Base-by-base conservation (phyloP, 2,113 vertebrate species). In the Serinus canaria region DNA sequence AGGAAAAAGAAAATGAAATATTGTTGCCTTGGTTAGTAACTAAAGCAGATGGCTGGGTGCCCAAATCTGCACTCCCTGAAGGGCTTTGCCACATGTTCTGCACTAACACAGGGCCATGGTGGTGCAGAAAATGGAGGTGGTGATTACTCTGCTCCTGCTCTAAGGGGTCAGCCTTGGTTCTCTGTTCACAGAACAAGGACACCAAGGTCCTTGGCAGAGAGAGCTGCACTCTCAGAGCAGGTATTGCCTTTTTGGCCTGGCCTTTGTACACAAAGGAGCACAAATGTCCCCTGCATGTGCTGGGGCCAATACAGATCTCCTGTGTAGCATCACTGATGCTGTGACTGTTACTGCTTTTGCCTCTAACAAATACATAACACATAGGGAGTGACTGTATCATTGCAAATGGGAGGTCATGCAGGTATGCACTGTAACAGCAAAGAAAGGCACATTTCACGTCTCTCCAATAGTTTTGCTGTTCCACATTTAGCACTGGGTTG, bases 211-310 rank as follows among this genome's bases (percentile, higher is more conserved):
- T 37, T 55, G 39, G 60, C 73, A 84, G 44, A 58, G 43, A 59
- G 63, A 47, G 2, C 7, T 79, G 63, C 24, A 19, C 21, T 50
- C 33, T 47, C 49, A 27, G 41, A 41, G 41, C 9, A 56, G n/a
- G 20, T 33, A 3, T 43, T 81, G 50, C 24, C 53, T 47, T 78
- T 81, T 53, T 47, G 35, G 14, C 37, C 60, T 74, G 43, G 25
- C 9, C 52, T 73, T 52, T 41, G 31, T 20, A 19, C 35, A 1
- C 4, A 0, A 17, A 22, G 9, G 33, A 79, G 46, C 62, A n/a
- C 41, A 30, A n/a, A 7, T 3, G 10, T 23, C n/a, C 56, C 68
- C n/a, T 28, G 20, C 33, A 18, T 0, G 0, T 25, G 2, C 66
- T 27, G 53, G 24, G 72, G 10, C 2, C 23, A 31, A 1, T 8